Percentiles rank a stretch among this genome's conserved stretches.
Evolutionary conservation across 2,888 invertebrate species (phyloP).

Genomic region (Hypselothyrea guttata): DNA sequence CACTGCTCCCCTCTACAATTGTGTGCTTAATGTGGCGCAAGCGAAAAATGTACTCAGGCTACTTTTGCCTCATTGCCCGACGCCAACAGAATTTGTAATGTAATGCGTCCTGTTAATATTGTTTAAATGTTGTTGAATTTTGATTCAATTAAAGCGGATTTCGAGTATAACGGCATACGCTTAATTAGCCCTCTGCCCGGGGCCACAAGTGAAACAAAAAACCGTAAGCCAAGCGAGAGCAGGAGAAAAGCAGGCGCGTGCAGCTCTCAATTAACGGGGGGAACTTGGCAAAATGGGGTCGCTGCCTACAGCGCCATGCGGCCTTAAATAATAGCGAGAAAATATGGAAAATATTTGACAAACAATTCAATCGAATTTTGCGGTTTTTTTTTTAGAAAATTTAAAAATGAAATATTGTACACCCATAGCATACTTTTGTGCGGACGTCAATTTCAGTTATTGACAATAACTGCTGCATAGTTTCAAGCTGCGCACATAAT

Average conservation of each 20-base stretch:
- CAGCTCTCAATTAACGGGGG: constrained; percentile 28
- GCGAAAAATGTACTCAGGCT: constrained; percentile 54
- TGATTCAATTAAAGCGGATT: constrained; percentile 70
- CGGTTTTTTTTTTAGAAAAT: background rate
- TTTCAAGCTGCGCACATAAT: constrained; percentile 31
- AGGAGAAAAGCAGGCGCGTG: constrained; percentile 25
- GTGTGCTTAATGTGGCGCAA: constrained; percentile 71
- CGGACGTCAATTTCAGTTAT: background rate
- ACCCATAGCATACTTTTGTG: background rate
- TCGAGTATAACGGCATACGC: constrained; percentile 46
- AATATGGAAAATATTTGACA: background rate
- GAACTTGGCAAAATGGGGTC: constrained; percentile 7
- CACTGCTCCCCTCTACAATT: constrained; percentile 1
- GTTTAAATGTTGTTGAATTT: constrained; percentile 53
- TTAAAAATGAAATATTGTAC: background rate
- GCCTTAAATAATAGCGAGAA: background rate
- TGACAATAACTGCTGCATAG: constrained; percentile 8
- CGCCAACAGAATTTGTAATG: constrained; percentile 66
- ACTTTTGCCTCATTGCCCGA: constrained; percentile 54
- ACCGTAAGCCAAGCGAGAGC: background rate
- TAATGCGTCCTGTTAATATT: constrained; percentile 56
- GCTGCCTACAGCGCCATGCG: background rate
- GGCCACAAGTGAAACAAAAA: constrained; percentile 19
- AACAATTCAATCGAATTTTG: too few relatives aligned
- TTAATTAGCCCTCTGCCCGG: constrained; percentile 57